Evolutionary conservation across 2,797 vertebrate genomes (phyloP).

Genomic region (Carcharodon carcharias): DNA sequence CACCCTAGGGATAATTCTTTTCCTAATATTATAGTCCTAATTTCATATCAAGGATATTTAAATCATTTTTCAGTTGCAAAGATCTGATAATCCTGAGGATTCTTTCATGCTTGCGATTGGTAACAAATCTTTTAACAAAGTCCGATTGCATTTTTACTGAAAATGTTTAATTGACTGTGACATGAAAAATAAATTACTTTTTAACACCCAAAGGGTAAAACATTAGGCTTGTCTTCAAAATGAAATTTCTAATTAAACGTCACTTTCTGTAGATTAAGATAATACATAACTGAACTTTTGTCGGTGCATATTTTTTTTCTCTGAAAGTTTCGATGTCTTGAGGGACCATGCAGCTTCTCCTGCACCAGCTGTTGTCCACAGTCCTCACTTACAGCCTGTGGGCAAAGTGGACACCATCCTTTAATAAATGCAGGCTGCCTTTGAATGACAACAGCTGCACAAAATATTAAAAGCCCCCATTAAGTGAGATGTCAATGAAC

Average conservation of each 20-base stretch:
- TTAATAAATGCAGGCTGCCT: background rate
- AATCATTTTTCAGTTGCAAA: background rate
- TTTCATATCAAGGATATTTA: background rate
- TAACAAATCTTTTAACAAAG: background rate
- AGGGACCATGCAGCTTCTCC: background rate
- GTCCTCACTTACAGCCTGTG: background rate
- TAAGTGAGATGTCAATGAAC: background rate
- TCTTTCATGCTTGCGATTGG: background rate
- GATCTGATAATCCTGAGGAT: background rate
- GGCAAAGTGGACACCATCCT: background rate
- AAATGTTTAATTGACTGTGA: slow-evolving; percentile 19
- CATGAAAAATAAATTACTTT: background rate
- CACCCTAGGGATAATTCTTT: background rate
- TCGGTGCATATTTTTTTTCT: background rate
- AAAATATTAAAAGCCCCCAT: background rate
- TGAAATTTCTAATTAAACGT: background rate
- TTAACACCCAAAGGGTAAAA: slow-evolving; percentile 5
- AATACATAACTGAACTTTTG: background rate
- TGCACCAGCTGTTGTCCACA: background rate
- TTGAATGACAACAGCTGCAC: background rate
- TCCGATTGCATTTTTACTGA: background rate
- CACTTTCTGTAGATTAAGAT: slow-evolving; percentile 6
- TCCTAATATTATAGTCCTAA: background rate
- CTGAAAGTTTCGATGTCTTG: background rate
- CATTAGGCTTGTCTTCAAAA: background rate